Conservation (phyloP, 2,113 vertebrate genomes). For the Rousettus leschenaultii region DNA sequence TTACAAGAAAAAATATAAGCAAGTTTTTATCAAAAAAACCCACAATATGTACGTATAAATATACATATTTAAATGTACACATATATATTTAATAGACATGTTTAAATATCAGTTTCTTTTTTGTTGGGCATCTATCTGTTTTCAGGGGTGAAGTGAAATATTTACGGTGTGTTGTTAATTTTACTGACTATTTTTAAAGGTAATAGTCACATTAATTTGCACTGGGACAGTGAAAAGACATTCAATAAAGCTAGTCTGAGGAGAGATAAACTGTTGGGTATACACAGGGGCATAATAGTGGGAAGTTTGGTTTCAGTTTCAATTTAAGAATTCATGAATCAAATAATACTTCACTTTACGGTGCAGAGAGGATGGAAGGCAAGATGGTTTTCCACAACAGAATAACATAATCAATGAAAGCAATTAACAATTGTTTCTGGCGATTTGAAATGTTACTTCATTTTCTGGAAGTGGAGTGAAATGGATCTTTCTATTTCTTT, state of each 20-base stretch:
- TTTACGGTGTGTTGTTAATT: background rate
- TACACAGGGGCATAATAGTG: background rate
- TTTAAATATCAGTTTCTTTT: constrained; percentile 38
- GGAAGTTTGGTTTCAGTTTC: constrained; percentile 50
- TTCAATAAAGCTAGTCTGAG: constrained; percentile 15
- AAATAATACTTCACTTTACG: constrained; percentile 59
- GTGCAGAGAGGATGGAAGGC: background rate
- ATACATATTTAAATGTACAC: too few relatives aligned
- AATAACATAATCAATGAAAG: constrained; percentile 65
- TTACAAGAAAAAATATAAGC: background rate
- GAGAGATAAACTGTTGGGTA: background rate
- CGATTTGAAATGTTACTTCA: constrained; percentile 71
- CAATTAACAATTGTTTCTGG: constrained; percentile 75
- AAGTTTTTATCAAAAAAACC: background rate
- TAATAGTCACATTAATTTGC: background rate
- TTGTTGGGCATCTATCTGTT: background rate
- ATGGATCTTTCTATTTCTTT: constrained; percentile 70
- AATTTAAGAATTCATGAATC: constrained; percentile 65
- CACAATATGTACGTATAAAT: background rate
- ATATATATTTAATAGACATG: background rate
- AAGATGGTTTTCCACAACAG: background rate
- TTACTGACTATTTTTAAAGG: background rate
- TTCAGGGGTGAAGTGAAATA: background rate
- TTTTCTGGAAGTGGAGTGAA: constrained; percentile 73
- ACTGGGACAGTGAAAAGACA: background rate